Percentiles rank a stretch among this genome's conserved stretches.
Conservation (phyloP, 2,113 vertebrate species). For the Acinonyx jubatus region DNA sequence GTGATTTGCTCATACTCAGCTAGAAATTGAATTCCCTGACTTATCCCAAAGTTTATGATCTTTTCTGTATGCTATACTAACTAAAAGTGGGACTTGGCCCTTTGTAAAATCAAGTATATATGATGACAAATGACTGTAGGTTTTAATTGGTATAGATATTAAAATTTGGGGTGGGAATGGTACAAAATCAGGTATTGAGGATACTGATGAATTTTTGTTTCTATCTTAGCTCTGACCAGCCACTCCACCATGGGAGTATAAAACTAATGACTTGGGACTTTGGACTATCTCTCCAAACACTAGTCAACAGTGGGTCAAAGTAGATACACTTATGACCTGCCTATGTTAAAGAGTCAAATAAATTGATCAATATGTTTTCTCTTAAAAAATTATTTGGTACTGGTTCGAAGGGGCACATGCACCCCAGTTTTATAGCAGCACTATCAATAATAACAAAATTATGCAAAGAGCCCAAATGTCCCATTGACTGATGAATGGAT, state of each 20-base stretch:
- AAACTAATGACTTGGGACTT: not conserved
- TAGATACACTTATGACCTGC: not conserved
- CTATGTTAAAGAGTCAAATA: not conserved
- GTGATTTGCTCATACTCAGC: not conserved
- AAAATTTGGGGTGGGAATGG: not conserved
- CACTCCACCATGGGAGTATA: not conserved
- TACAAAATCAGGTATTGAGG: not conserved
- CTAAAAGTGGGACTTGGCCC: not conserved
- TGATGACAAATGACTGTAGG: not conserved
- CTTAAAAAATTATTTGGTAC: not conserved
- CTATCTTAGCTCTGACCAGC: not conserved
- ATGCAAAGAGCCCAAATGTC: too few relatives aligned
- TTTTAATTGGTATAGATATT: not conserved
- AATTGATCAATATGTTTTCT: not conserved
- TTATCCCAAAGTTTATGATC: not conserved
- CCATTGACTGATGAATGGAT: too few relatives aligned
- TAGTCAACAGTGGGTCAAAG: not conserved
- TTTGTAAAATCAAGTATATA: conserved; percentile 3
- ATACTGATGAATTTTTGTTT: not conserved
- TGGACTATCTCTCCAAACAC: not conserved
- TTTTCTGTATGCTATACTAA: not conserved
- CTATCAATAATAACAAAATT: too few relatives aligned
- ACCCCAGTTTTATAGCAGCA: too few relatives aligned
- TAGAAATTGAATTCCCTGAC: not conserved
- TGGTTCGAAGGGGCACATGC: too few relatives aligned